Evolutionary conservation across 2,797 vertebrate species (phyloP).

Genomic region (Sebastes glaucus): DNA sequence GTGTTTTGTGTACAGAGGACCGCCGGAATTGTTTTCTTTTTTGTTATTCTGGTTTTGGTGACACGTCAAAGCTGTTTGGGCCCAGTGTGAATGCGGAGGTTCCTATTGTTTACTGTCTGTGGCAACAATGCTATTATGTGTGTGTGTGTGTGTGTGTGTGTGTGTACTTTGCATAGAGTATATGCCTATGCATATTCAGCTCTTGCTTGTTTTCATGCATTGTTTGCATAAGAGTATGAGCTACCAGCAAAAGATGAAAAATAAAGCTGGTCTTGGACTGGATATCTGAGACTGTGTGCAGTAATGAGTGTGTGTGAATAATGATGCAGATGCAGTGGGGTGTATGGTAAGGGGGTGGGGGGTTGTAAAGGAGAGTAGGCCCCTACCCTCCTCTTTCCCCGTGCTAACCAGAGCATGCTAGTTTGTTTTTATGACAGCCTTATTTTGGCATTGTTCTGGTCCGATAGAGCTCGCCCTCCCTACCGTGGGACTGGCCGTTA

Average conservation of each 20-base stretch:
- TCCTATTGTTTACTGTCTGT: conserved; percentile 57
- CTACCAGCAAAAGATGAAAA: conserved; percentile 23
- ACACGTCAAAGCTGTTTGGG: conserved; percentile 52
- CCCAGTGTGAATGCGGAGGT: conserved; percentile 21
- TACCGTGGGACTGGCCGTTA: conserved; percentile 78
- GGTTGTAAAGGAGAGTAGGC: conserved; percentile 26
- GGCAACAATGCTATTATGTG: conserved; percentile 2
- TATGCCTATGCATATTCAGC: conserved; percentile 47
- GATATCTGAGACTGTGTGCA: conserved; percentile 25
- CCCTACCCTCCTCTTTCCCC: conserved; percentile 39
- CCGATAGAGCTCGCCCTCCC: conserved; percentile 68
- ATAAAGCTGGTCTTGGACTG: conserved; percentile 6
- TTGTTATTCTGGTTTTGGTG: conserved; percentile 57
- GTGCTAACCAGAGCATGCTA: conserved; percentile 67
- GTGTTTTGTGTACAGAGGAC: conserved; percentile 48
- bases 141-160: conserved; percentile 28
- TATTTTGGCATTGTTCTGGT: conserved; percentile 81
- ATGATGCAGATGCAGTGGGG: conserved; percentile 44
- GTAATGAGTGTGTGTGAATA: conserved; percentile 21
- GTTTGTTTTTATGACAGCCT: conserved; percentile 80
- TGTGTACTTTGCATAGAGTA: conserved; percentile 16
- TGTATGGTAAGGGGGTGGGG: neutral
- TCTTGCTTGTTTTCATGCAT: conserved; percentile 20
- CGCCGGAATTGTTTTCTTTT: conserved; percentile 47
- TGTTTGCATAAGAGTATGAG: conserved; percentile 38